These are phyloP conservation scores for Spea bombifrons DNA, from an alignment of 2,113 vertebrate genomes.

Conservation along the genomic window DNA sequence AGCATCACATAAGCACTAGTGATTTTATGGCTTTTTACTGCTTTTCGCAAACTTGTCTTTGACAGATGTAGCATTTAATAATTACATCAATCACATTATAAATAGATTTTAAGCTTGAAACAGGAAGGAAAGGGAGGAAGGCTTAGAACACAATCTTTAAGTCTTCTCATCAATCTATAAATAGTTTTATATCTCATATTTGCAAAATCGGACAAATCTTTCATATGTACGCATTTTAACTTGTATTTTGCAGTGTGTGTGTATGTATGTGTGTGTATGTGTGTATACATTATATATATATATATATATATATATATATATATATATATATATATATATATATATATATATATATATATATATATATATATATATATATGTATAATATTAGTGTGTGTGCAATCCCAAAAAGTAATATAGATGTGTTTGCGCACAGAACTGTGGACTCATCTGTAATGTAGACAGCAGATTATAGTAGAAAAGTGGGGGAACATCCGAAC, in stretches of 20 bases:
- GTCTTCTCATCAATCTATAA: constrained; percentile 14
- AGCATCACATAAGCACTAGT: neutral
- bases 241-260: neutral
- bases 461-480: no score
- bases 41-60: constrained; percentile 29
- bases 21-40: neutral
- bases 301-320: no score
- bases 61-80: constrained; percentile 38
- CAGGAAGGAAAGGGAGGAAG: constrained; percentile 41
- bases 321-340: no score
- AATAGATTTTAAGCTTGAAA: constrained; percentile 38
- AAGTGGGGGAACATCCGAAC: no score
- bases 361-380: no score
- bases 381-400: no score
- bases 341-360: no score
- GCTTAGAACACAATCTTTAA: constrained; percentile 33
- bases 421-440: no score
- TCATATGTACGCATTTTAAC: no score
- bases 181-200: neutral
- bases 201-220: neutral
- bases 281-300: no score
- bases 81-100: constrained; percentile 44
- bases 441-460: no score
- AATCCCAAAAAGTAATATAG: no score
- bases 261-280: neutral